phyloP scores from a whole-genome alignment of 2,113 vertebrate genomes.

The Formicarius rufipectus region DNA sequence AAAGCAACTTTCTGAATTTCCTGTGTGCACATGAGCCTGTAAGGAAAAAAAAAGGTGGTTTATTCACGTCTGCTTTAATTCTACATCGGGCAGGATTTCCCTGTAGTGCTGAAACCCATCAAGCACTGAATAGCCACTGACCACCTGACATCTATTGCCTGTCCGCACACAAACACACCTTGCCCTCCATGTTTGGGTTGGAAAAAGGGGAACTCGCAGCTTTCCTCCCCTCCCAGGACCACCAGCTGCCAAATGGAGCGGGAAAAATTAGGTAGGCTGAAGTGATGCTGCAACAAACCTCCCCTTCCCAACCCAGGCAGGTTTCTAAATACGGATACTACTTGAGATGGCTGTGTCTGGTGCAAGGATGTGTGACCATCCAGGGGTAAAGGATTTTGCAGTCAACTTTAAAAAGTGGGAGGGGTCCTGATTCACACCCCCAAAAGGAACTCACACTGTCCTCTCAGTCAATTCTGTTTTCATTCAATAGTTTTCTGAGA shows the following conservation, averaged over 20 bases:
- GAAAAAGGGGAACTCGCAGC: not conserved
- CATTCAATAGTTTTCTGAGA: not conserved
- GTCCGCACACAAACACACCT: fast-evolving
- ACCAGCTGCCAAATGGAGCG: fast-evolving
- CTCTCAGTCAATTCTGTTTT: not conserved
- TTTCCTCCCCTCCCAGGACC: not conserved
- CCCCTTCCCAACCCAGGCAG: not conserved
- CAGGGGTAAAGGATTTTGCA: not conserved
- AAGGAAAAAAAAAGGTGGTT: not conserved
- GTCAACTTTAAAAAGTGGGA: not conserved
- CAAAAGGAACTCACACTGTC: not conserved
- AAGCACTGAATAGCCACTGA: fast-evolving
- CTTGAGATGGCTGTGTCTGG: not conserved
- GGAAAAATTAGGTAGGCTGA: not conserved
- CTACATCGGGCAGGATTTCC: not conserved
- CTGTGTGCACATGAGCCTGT: not conserved
- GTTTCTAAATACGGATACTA: not conserved
- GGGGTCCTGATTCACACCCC: not conserved
- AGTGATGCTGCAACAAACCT: not conserved
- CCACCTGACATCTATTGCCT: fast-evolving
- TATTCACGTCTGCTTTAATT: not conserved
- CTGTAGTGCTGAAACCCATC: fast-evolving
- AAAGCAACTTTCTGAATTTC: not conserved
- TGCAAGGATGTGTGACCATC: not conserved
- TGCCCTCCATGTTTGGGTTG: fast-evolving